Conservation (phyloP, 2,797 vertebrate genomes). For the Coracias cyanogaster region DNA sequence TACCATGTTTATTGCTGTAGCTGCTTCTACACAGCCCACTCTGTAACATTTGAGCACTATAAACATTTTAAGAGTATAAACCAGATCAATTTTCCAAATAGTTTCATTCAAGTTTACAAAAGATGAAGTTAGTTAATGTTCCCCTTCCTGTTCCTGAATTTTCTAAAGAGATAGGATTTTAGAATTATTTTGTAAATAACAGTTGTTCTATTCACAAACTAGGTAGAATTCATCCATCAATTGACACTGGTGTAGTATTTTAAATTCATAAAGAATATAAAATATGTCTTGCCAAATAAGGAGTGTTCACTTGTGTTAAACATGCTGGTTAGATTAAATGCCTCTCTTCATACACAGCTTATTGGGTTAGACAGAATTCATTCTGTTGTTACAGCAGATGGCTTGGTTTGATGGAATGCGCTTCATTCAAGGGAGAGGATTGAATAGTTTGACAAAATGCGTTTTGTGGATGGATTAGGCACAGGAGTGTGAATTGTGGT, state of each 20-base stretch:
- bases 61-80: neutral
- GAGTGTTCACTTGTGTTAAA: constrained; percentile 29
- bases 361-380: constrained; percentile 12
- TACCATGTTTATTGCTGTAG: neutral
- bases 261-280: constrained; percentile 19
- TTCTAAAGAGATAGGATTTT: neutral
- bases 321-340: constrained; percentile 35
- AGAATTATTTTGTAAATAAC: neutral
- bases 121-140: neutral
- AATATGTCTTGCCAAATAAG: neutral
- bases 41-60: neutral
- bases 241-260: neutral
- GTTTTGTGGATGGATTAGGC: constrained; percentile 56
- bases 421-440: constrained; percentile 14
- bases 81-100: neutral
- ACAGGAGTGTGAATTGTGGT: constrained; percentile 8
- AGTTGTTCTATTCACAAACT: neutral
- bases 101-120: neutral
- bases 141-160: neutral
- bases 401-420: constrained; percentile 46
- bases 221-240: neutral
- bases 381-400: neutral
- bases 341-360: constrained; percentile 10
- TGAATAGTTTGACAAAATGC: constrained; percentile 42
- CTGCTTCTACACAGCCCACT: neutral